Evolutionary conservation across 2,113 vertebrate species (phyloP).

Genomic region (Pelvicachromis taeniatus): DNA sequence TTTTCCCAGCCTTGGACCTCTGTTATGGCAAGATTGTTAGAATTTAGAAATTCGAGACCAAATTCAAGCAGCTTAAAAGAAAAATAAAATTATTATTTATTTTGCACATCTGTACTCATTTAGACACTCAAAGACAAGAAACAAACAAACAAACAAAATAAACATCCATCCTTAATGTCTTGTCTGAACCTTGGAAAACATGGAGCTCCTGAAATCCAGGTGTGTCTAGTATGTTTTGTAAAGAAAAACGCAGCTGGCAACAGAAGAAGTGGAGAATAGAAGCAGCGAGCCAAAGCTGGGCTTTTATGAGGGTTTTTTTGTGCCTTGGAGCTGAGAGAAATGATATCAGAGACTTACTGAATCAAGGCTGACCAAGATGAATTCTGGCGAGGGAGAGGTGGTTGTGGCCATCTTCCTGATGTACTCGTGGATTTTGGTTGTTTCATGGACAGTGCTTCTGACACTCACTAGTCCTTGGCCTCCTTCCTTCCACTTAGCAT

Average conservation of each 20-base stretch:
- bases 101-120: neutral
- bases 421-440: neutral
- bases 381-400: slow-evolving; percentile 22
- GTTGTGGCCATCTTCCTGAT: neutral
- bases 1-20: neutral
- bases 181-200: neutral
- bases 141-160: neutral
- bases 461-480: neutral
- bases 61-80: neutral
- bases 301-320: slow-evolving; percentile 29
- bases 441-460: neutral
- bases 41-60: neutral
- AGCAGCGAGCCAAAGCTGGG: neutral
- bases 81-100: neutral
- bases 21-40: neutral
- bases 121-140: neutral
- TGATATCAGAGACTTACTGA: slow-evolving; percentile 29
- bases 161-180: accelerated
- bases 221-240: neutral
- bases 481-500: neutral
- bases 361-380: slow-evolving; percentile 47
- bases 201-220: neutral
- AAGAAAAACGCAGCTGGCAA: neutral
- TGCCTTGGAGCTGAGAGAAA: slow-evolving; percentile 17
- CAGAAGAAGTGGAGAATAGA: neutral